Evolutionary conservation across 2,888 invertebrate species (phyloP), one percentile per base, ranked within the genome.

Genomic region (Tiliacea citrago): DNA sequence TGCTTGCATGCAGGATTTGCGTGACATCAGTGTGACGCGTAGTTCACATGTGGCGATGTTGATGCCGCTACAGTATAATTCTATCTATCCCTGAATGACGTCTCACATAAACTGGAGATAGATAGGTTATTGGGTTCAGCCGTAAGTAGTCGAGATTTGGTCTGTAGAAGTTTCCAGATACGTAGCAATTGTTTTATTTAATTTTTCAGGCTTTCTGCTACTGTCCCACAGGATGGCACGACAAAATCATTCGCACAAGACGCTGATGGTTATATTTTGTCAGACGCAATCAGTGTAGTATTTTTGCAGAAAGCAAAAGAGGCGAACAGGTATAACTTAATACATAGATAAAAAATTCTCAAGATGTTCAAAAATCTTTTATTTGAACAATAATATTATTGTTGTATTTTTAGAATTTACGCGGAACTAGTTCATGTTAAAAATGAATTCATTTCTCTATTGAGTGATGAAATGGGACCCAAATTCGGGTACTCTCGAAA

Each of bases 371-470:
- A 53, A 45, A 12, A 18, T 45, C n/a, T 7, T 12, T 35, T 35
- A 58, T 18, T 29, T 21, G 9, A 45, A 16, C 12, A 21, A 21
- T 29, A 21, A 21, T 29, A 10, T 35, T 29, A 24, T 60, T 49
- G 9, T 42, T 62, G 16, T 62, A 18, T 18, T 91, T 89, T 55
- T 68, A 96, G 97, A 62, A 91, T 97, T 6, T 98, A 98, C 86
- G 97, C 97, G 0, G 97, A 97, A 73, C 93, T 98, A 0, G 92
- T 98, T 18, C 97, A 98, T 88, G 97, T 97, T 0, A 98, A 98
- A 91, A 97, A 97, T 21, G 73, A 81, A 45, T 84, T 81, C 39
- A 62, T 60, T 9, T 97, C 94, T 97, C 97, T 51, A 95, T 95
- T 90, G 92, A 96, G 86, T 90, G 95, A 60, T 91, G 95, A 77